Percentiles rank a stretch among this genome's conserved stretches.
Evolutionary conservation across 2,888 invertebrate genomes (phyloP).

Genomic region (Eudasyphora cyanicolor): DNA sequence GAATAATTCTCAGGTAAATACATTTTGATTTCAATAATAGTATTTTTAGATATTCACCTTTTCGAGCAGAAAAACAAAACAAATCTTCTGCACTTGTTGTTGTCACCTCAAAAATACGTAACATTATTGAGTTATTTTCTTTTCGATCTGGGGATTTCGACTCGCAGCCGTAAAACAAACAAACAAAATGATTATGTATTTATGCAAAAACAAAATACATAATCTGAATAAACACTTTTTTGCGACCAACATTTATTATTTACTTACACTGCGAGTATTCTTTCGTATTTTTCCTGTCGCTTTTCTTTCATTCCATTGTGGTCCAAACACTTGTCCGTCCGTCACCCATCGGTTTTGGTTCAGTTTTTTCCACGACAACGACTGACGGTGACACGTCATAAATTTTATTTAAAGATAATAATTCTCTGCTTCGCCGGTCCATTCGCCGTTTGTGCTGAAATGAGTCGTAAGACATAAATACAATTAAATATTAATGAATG

Average conservation of each 20-base stretch:
- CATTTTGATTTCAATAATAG: neutral
- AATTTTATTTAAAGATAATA: slow-evolving; percentile 30
- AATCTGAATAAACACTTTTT: neutral
- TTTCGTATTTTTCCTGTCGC: neutral
- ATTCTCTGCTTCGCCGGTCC: neutral
- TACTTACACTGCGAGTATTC: neutral
- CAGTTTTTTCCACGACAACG: neutral
- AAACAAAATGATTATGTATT: neutral
- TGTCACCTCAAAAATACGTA: slow-evolving; percentile 9
- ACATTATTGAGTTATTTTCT: neutral
- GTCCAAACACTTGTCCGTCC: too few species aligned
- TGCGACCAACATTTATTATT: neutral
- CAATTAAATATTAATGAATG: neutral
- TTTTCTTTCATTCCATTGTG: too few species aligned
- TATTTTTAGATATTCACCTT: neutral
- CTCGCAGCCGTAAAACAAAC: neutral
- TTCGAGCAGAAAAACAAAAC: too few species aligned
- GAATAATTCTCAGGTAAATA: too few species aligned
- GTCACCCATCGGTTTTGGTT: neutral
- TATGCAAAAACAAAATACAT: neutral
- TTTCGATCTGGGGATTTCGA: too few species aligned
- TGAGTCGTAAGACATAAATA: neutral
- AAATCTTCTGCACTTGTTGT: slow-evolving; percentile 12
- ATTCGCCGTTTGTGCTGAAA: neutral
- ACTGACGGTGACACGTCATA: slow-evolving; percentile 51